Evolutionary conservation across 1,140 invertebrate species (phyloP), one percentile per base, ranked within the genome.

Genomic region (Dinothrombium tinctorium): DNA sequence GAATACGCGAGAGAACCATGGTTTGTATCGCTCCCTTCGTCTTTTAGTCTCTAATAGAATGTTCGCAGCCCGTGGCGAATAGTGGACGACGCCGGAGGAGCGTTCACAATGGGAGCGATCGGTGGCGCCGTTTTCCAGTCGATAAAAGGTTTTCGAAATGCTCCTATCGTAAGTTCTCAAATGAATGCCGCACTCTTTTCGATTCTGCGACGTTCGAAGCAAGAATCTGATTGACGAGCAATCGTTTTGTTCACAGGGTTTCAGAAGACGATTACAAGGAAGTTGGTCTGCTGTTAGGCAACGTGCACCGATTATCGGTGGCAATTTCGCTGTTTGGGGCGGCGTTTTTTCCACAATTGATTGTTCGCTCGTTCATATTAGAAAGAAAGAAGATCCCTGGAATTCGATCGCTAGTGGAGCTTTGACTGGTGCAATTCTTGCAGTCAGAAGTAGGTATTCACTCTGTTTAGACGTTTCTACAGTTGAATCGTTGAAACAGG

Each of bases 11-110:
- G n/a, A n/a, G n/a, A n/a, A n/a, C n/a, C n/a, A n/a, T n/a, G n/a
- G n/a, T n/a, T n/a, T n/a, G n/a, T n/a, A n/a, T n/a, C n/a, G n/a
- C n/a, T n/a, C n/a, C n/a, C n/a, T n/a, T n/a, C n/a, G n/a, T n/a
- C n/a, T n/a, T n/a, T n/a, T n/a, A n/a, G n/a, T n/a, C n/a, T n/a
- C n/a, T n/a, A n/a, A n/a, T n/a, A n/a, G n/a, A n/a, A n/a, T n/a
- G n/a, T n/a, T n/a, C n/a, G n/a, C n/a, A n/a, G 90, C 59, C 90
- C 90, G 2, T 96, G 84, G 77, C 68, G 92, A 51, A 96, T 99
- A 52, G 71, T 95, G 8, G 90, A 96, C 55, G 92, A 89, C 58
- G 90, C 78, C 61, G 94, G 94, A 31, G 92, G 92, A 50, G 94
- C 92, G 9, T 99, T 98, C 56, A 76, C 90, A 8, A 96, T 99